These are phyloP conservation scores for Xylota sylvarum DNA, from an alignment of 2,888 invertebrate species.

Conservation along the genomic window DNA sequence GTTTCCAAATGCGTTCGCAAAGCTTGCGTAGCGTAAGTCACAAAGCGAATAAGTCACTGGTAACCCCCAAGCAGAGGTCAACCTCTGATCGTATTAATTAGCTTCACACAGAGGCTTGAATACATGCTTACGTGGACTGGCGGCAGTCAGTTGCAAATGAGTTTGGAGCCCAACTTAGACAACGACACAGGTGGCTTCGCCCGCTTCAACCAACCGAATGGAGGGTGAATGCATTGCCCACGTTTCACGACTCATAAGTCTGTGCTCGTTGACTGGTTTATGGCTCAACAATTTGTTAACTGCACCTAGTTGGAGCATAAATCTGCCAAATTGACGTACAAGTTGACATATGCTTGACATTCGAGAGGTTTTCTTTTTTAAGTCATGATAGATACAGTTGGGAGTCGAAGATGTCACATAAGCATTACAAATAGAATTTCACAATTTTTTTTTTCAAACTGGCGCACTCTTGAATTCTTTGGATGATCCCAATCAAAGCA, in stretches of 20 bases:
- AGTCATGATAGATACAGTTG: neutral
- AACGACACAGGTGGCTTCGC: constrained; percentile 67
- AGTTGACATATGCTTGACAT: constrained; percentile 70
- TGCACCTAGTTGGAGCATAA: constrained; percentile 73
- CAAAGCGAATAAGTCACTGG: constrained; percentile 57
- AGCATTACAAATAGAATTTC: too few relatives aligned
- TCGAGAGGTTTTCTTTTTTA: constrained; percentile 45
- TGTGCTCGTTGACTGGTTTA: constrained; percentile 68
- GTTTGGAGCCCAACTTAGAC: constrained; percentile 59
- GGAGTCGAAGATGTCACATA: constrained; percentile 3
- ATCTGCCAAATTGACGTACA: constrained; percentile 74
- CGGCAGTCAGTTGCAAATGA: constrained; percentile 69
- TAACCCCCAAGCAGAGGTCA: constrained; percentile 72
- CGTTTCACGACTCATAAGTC: constrained; percentile 44
- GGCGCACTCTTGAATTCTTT: constrained; percentile 19
- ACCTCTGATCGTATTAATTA: constrained; percentile 72
- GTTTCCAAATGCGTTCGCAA: constrained; percentile 62
- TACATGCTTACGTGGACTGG: neutral
- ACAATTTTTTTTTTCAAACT: constrained; percentile 1
- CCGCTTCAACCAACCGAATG: constrained; percentile 30
- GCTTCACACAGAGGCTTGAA: constrained; percentile 33
- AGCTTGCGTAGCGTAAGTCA: constrained; percentile 8
- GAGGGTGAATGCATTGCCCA: constrained; percentile 71
- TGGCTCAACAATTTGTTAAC: constrained; percentile 74
- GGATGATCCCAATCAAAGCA: constrained; percentile 32